Conservation (phyloP, 2,888 invertebrate species). For the Eristalis arbustorum region DNA sequence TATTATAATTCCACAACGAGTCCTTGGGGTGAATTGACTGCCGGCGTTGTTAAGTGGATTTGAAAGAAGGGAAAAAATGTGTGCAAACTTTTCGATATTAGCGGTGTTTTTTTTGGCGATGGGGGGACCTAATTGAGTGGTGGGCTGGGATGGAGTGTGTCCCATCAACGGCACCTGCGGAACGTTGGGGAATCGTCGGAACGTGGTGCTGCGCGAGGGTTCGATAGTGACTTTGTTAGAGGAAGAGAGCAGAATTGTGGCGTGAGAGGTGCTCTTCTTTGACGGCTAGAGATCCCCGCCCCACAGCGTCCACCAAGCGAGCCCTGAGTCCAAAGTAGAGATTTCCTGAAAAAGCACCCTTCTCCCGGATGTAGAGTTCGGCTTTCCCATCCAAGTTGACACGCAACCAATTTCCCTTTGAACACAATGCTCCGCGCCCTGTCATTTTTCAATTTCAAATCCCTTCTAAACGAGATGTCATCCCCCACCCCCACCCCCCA, state of each 20-base stretch:
- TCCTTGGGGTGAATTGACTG: conserved; percentile 11
- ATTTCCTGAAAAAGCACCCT: too few relatives aligned
- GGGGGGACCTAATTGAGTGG: not conserved
- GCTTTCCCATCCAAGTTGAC: not conserved
- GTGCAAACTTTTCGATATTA: conserved; percentile 19
- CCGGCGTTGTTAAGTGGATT: conserved; percentile 47
- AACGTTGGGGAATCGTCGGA: too few relatives aligned
- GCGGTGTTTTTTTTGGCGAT: not conserved
- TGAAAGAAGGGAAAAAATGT: conserved; percentile 22
- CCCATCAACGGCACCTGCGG: not conserved
- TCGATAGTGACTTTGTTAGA: not conserved
- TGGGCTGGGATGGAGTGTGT: too few relatives aligned
- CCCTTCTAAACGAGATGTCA: not conserved
- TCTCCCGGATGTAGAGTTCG: not conserved
- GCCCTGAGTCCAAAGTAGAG: too few relatives aligned
- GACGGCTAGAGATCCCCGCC: too few relatives aligned
- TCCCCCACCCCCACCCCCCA: not conserved
- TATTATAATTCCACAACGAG: conserved; percentile 3
- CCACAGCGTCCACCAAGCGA: too few relatives aligned
- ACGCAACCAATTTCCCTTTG: not conserved
- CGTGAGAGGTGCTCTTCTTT: too few relatives aligned
- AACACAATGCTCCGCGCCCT: not conserved
- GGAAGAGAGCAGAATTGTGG: too few relatives aligned
- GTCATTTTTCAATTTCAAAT: not conserved
- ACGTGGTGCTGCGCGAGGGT: not conserved